Evolutionary conservation across 2,888 invertebrate genomes (phyloP), one percentile per base, ranked within the genome.

Genomic region (Teinopalpus imperialis): DNA sequence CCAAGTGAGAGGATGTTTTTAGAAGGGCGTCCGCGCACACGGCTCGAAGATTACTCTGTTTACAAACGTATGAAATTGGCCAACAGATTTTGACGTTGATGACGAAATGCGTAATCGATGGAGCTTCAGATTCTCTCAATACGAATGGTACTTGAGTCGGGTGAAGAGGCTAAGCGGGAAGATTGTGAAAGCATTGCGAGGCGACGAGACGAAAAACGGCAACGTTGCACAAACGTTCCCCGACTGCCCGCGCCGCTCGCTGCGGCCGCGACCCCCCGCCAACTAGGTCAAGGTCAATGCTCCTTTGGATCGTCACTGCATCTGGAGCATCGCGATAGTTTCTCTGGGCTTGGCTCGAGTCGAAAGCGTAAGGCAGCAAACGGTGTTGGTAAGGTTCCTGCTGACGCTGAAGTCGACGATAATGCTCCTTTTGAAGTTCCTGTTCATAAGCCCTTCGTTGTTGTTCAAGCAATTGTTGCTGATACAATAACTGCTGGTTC

Each of bases 281-380:
- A 78, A 60, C 60, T 74, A 69, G 86, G 87, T 83, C 85, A 85
- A 83, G 83, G 83, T 83, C 88, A 81, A 63, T 65, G 63, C 59
- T 66, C 52, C 59, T 57, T 47, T 60, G 59, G 56, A 63, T 61
- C 20, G 59, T 61, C 21, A 57, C 59, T 12, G 46, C 52, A 6
- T 31, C 29, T 0, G 43, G 47, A 27, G 66, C 66, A 50, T 59
- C 49, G 44, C 61, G 59, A 26, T 59, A 58, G 31, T 53, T 45
- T 30, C 49, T 36, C 26, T 65, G 57, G 14, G 64, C 66, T 43
- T 62, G 66, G 51, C 57, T 66, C 20, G 35, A 52, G 7, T 43
- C 49, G 40, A 42, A 45, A 14, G 55, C 42, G 62, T 68, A 60
- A 16, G 70, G 68, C 14, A 73, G 54, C 44, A 74, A 61, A 1